Evolutionary conservation across 2,113 vertebrate genomes (phyloP), one percentile per base, ranked within the genome.

Genomic region (Dendropsophus ebraccatus): DNA sequence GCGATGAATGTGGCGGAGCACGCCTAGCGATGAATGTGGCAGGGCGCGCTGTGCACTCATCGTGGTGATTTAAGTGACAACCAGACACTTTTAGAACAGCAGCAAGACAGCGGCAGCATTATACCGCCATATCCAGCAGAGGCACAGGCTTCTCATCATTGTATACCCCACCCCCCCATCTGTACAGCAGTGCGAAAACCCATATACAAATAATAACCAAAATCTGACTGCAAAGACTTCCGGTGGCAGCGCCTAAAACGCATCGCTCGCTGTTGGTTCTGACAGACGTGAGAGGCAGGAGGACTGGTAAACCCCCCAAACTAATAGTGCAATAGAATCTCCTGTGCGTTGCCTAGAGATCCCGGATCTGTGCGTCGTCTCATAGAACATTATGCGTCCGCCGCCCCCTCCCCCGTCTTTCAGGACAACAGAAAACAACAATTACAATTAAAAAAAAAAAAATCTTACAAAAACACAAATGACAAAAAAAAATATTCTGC

Each of bases 281-380:
- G n/a, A n/a, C n/a, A n/a, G n/a, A n/a, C n/a, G n/a, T n/a, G 52
- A 28, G 62, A 4, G 7, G 62, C 62, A 13, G 17, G 62, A 67
- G 62, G 62, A 32, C 62, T 1, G 32, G 28, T 1, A 62, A 35
- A 67, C 0, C 23, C 58, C 56, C 56, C 21, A 41, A 25, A 65
- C 25, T 65, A 69, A 69, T 69, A 69, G 65, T 69, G 65, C 65
- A 69, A 69, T 69, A 69, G 30, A 69, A 14, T 2, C 65, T 69
- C 65, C 65, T n/a, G 23, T 62, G 60, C 41, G 41, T 41, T 41
- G 8, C 41, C 4, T 8, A 8, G n/a, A 28, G 60, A 12, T 3
- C n/a, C 60, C 60, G 8, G 41, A 41, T 41, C 41, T 41, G 41
- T 41, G 41, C 41, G 41, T 41, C 41, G 41, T 41, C 41, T 41